These are phyloP conservation scores for Suricata suricatta DNA, from an alignment of 2,113 vertebrate genomes.

Conservation along the genomic window DNA sequence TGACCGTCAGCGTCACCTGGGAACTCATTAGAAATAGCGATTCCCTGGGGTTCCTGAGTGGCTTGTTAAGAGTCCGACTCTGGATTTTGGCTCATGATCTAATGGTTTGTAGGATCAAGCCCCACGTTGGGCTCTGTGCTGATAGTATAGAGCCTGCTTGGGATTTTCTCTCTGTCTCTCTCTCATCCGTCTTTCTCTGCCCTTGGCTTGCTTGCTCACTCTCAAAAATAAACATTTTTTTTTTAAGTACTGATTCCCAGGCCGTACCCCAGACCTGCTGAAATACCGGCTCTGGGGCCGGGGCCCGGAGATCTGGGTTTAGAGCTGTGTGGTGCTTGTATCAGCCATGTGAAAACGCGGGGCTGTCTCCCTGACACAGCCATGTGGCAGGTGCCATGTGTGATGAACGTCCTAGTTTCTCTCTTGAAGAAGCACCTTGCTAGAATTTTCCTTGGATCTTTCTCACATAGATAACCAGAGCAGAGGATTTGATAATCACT, in stretches of 20 bases:
- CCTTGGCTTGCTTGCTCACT: too few species aligned
- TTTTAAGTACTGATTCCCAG: background rate
- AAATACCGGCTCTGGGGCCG: fast-evolving
- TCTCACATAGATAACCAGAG: background rate
- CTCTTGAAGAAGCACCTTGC: background rate
- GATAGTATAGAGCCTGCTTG: too few species aligned
- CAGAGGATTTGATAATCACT: background rate
- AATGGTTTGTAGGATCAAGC: too few species aligned
- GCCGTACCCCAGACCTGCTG: background rate
- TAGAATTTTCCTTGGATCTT: background rate
- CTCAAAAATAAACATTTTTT: too few species aligned
- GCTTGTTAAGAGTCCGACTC: too few species aligned
- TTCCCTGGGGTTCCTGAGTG: background rate
- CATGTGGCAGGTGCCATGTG: background rate
- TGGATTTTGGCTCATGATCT: too few species aligned
- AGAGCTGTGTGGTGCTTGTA: fast-evolving
- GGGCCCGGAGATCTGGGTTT: background rate
- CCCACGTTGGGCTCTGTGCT: too few species aligned
- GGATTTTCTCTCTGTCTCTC: too few species aligned
- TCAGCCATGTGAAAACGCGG: fast-evolving
- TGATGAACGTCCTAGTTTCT: background rate
- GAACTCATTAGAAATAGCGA: background rate
- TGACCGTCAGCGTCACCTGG: background rate
- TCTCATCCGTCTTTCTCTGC: too few species aligned
- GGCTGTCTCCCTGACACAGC: fast-evolving